These are phyloP conservation scores for Onthophagus sagittarius DNA, from an alignment of 2,888 invertebrate species.

Conservation along the genomic window DNA sequence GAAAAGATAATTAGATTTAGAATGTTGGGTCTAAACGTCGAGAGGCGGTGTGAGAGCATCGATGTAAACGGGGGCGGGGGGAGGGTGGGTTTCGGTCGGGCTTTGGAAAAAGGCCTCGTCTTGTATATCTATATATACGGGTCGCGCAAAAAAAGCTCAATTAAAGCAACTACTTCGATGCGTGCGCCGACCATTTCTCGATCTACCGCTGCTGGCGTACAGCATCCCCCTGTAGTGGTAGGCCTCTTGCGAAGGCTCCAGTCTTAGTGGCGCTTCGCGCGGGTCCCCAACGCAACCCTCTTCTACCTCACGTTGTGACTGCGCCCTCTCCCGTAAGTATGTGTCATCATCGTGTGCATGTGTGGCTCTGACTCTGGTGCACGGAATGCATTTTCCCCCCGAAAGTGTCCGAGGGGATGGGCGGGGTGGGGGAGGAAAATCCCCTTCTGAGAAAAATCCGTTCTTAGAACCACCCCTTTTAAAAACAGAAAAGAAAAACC, in stretches of 20 bases:
- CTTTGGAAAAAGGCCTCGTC: background rate
- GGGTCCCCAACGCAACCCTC: conserved; percentile 40
- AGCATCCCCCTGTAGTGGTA: conserved; percentile 44
- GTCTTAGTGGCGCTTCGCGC: conserved; percentile 45
- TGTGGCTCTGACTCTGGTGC: conserved; percentile 17
- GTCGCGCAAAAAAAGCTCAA: conserved; percentile 45
- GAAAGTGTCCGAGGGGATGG: conserved; percentile 17
- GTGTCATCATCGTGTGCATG: conserved; percentile 26
- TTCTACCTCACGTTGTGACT: conserved; percentile 31
- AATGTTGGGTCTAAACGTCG: background rate
- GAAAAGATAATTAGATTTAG: background rate
- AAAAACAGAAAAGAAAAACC: conserved; percentile 15
- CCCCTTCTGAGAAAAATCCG: background rate
- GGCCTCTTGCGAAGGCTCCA: conserved; percentile 43
- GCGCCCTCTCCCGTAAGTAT: conserved; percentile 16
- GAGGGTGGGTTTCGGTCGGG: background rate
- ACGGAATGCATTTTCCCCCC: conserved; percentile 35
- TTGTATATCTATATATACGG: conserved; percentile 19
- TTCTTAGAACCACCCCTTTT: background rate
- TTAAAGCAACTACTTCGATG: conserved; percentile 49
- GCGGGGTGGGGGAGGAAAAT: background rate
- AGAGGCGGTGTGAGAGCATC: background rate
- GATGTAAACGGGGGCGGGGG: background rate
- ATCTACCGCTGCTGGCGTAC: conserved; percentile 49
- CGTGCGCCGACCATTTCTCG: conserved; percentile 50